Evolutionary conservation across 2,113 vertebrate genomes (phyloP).

Genomic region (Xyliphius kryptos): DNA sequence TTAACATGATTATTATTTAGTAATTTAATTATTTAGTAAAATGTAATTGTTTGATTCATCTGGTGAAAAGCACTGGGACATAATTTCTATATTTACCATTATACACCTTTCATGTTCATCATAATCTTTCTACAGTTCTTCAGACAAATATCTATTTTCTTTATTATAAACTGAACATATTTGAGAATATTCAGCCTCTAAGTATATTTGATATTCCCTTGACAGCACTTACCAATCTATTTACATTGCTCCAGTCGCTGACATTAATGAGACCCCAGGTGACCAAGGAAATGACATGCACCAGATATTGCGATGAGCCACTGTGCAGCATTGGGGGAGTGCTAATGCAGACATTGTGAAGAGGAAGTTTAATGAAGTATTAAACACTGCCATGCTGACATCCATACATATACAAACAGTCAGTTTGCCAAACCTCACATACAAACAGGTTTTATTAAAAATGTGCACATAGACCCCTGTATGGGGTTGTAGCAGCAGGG

Average conservation of each 20-base stretch:
- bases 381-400: slow-evolving; percentile 28
- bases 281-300: slow-evolving; percentile 25
- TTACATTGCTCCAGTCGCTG: slow-evolving; percentile 20
- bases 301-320: slow-evolving; percentile 23
- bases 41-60: too few relatives aligned
- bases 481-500: slow-evolving; percentile 20
- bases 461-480: slow-evolving; percentile 13
- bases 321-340: slow-evolving; percentile 4
- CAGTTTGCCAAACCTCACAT: background rate
- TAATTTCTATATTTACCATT: too few relatives aligned
- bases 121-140: too few relatives aligned
- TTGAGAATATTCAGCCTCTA: too few relatives aligned
- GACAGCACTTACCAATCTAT: slow-evolving; percentile 26
- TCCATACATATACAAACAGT: slow-evolving; percentile 26
- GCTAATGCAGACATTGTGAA: too few relatives aligned
- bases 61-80: too few relatives aligned
- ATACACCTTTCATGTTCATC: too few relatives aligned
- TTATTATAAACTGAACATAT: too few relatives aligned
- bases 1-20: too few relatives aligned
- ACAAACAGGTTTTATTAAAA: background rate
- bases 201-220: too few relatives aligned
- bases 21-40: too few relatives aligned
- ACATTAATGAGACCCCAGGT: slow-evolving; percentile 33
- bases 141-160: too few relatives aligned
- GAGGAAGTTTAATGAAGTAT: slow-evolving; percentile 30